A percentile compares a stretch with the other conserved stretches of the same genome.
These are phyloP conservation scores for Anomalospiza imberbis DNA, from an alignment of 2,797 vertebrate species.

Conservation along the genomic window DNA sequence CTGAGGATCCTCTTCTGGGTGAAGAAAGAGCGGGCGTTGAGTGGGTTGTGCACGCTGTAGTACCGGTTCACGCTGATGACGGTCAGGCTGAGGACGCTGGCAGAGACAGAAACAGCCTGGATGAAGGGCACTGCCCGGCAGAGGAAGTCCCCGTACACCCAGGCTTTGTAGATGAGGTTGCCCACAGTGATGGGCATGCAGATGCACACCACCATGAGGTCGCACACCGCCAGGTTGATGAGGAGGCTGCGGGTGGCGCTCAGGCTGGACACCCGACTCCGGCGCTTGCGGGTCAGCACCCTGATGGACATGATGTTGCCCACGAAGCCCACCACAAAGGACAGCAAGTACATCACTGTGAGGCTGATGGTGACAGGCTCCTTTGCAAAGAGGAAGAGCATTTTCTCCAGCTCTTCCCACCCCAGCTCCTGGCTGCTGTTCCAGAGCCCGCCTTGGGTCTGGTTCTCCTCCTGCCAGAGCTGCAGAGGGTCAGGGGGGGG, in stretches of 20 bases:
- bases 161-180: conserved; percentile 87
- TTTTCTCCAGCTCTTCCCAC: conserved; percentile 79
- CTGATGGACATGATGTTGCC: conserved; percentile 89
- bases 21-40: conserved; percentile 87
- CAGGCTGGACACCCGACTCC: conserved; percentile 74
- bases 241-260: conserved; percentile 87
- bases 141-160: conserved; percentile 90
- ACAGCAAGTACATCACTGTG: conserved; percentile 80
- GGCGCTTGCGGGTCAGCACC: conserved; percentile 82
- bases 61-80: conserved; percentile 91
- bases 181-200: conserved; percentile 92
- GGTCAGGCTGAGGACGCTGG: conserved; percentile 87
- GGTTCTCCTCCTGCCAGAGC: conserved; percentile 56
- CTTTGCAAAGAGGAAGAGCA: conserved; percentile 82
- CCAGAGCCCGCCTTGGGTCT: conserved; percentile 27
- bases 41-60: conserved; percentile 86
- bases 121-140: conserved; percentile 89
- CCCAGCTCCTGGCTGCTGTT: conserved; percentile 65
- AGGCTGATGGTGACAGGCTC: conserved; percentile 85
- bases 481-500: neutral
- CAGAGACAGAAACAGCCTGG: conserved; percentile 87
- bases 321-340: conserved; percentile 79
- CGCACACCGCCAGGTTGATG: conserved; percentile 88
- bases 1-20: conserved; percentile 82
- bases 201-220: conserved; percentile 90